Conservation (phyloP, 2,113 vertebrate species). For the Thryonomys swinderianus region DNA sequence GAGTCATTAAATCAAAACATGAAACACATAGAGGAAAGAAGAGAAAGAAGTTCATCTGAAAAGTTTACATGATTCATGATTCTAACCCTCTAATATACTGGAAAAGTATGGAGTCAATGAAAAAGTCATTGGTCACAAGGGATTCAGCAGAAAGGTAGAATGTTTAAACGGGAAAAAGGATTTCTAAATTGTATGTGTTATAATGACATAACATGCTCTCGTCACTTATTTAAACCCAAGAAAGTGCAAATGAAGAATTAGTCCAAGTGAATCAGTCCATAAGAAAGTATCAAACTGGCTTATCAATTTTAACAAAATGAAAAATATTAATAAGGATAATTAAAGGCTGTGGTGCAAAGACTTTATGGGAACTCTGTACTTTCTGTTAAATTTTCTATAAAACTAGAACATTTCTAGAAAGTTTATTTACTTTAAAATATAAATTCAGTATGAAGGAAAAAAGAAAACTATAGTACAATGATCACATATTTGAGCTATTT, state of each 20-base stretch:
- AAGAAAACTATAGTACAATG: background rate
- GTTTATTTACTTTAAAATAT: background rate
- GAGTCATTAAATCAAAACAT: background rate
- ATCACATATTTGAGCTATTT: background rate
- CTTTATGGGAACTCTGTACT: background rate
- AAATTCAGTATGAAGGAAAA: background rate
- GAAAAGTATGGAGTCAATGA: background rate
- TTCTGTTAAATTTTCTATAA: background rate
- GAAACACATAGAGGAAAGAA: background rate
- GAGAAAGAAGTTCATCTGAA: background rate
- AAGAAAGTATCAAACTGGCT: background rate
- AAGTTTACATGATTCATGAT: background rate
- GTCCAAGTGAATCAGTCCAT: background rate
- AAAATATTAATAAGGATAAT: background rate
- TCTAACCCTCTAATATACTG: background rate
- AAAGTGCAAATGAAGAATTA: background rate
- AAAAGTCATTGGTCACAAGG: background rate
- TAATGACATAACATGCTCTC: too few species aligned
- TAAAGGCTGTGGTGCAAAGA: background rate
- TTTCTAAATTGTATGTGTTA: background rate
- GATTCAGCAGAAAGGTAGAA: background rate
- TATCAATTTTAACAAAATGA: background rate
- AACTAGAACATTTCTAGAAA: background rate
- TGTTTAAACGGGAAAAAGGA: rapidly evolving
- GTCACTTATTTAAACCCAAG: background rate